These are phyloP conservation scores for Anoplopoma fimbria DNA, from an alignment of 2,113 vertebrate genomes.

Conservation along the genomic window DNA sequence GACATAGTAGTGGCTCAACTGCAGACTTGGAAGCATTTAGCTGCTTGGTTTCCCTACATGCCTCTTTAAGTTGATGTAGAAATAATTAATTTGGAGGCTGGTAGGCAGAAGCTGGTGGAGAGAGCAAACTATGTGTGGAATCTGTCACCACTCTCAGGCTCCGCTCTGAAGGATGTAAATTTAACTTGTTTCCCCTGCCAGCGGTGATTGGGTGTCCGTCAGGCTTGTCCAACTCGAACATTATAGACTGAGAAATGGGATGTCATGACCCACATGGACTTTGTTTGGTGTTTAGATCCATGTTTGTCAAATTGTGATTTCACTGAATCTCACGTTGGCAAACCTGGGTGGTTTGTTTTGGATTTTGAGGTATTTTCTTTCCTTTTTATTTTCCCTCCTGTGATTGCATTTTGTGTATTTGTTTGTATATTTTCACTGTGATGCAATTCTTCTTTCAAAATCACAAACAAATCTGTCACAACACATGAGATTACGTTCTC, in stretches of 20 bases:
- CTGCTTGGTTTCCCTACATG: constrained; percentile 24
- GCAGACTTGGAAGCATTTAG: constrained; percentile 23
- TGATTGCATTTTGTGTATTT: not conserved
- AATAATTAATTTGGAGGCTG: constrained; percentile 55
- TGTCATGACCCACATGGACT: constrained; percentile 26
- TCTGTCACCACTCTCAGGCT: constrained; percentile 66
- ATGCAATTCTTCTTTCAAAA: not conserved
- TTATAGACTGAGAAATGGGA: constrained; percentile 46
- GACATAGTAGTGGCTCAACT: constrained; percentile 10
- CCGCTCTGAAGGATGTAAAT: constrained; percentile 62
- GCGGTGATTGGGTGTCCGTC: constrained; percentile 35
- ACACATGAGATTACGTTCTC: not conserved
- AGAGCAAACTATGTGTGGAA: constrained; percentile 70
- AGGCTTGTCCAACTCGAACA: constrained; percentile 55
- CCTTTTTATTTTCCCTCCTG: not conserved
- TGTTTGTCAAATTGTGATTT: constrained; percentile 9
- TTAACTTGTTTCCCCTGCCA: constrained; percentile 53
- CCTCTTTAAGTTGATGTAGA: constrained; percentile 46
- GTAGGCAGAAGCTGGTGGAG: constrained; percentile 39
- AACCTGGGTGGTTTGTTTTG: not conserved
- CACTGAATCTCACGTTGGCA: not conserved
- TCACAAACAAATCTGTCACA: constrained; percentile 14
- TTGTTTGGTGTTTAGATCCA: constrained; percentile 12
- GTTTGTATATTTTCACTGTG: not conserved
- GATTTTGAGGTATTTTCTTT: not conserved